Conservation (phyloP, 1,140 invertebrate genomes). For the Microplitis mediator region DNA sequence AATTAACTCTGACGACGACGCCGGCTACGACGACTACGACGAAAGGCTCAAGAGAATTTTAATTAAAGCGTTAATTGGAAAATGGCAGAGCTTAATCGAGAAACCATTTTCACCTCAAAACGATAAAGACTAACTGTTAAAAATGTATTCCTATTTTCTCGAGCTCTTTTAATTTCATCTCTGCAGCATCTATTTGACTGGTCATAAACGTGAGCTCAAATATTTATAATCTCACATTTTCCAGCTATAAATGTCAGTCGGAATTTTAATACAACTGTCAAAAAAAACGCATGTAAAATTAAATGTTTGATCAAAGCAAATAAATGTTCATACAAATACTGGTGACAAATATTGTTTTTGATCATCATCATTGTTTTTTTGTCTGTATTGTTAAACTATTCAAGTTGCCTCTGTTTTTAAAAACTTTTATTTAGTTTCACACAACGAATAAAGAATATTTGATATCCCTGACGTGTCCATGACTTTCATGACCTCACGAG, state of each 20-base stretch:
- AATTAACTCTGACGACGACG: not conserved
- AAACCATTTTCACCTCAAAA: slow-evolving; percentile 31
- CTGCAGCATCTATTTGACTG: not conserved
- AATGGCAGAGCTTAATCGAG: slow-evolving; percentile 44
- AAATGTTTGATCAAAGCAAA: too few relatives aligned
- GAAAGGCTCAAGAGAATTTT: slow-evolving; percentile 38
- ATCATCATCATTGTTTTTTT: not conserved
- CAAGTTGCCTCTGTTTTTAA: not conserved
- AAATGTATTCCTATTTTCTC: slow-evolving; percentile 7
- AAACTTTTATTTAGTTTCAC: not conserved
- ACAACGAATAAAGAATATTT: slow-evolving; percentile 3
- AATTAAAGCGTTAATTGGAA: slow-evolving; percentile 57
- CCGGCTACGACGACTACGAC: not conserved
- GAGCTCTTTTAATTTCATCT: not conserved
- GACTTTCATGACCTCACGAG: not conserved
- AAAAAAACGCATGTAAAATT: too few relatives aligned
- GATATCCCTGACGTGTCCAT: not conserved
- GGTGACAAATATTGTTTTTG: not conserved
- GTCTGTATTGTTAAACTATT: too few relatives aligned
- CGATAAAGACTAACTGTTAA: slow-evolving; percentile 31
- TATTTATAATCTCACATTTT: too few relatives aligned
- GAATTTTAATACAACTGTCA: too few relatives aligned
- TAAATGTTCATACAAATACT: too few relatives aligned
- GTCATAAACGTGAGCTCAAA: too few relatives aligned
- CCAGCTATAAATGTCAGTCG: too few relatives aligned